Conservation (phyloP, 2,797 vertebrate genomes). For the Picus viridis region DNA sequence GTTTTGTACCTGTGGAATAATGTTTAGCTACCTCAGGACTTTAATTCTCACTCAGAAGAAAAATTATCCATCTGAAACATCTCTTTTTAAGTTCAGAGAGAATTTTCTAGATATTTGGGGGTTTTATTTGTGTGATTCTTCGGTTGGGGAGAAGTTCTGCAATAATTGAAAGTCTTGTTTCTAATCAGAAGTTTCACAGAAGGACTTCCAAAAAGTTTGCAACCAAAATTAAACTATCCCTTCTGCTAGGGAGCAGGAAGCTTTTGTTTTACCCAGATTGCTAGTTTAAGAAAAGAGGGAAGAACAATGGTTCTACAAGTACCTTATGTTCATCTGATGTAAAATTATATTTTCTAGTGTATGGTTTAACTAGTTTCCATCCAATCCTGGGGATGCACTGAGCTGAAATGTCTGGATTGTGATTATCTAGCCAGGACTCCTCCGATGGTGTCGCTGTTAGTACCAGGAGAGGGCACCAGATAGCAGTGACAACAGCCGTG, state of each 20-base stretch:
- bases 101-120: not conserved
- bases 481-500: not conserved
- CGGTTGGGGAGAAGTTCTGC: not conserved
- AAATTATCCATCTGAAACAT: not conserved
- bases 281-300: too few species aligned
- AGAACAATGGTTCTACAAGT: not conserved
- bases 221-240: not conserved
- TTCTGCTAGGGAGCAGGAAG: not conserved
- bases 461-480: conserved; percentile 65
- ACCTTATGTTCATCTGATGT: not conserved
- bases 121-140: not conserved
- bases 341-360: not conserved
- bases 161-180: not conserved
- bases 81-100: not conserved
- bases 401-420: not conserved
- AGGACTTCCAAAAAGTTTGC: not conserved
- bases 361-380: not conserved
- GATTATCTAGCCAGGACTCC: fast-evolving
- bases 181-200: not conserved
- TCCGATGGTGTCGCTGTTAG: fast-evolving
- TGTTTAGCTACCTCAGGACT: not conserved
- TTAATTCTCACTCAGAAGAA: not conserved
- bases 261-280: not conserved
- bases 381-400: fast-evolving
- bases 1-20: not conserved